Conservation (phyloP, 2,797 vertebrate genomes). For the Urophycis tenuis region DNA sequence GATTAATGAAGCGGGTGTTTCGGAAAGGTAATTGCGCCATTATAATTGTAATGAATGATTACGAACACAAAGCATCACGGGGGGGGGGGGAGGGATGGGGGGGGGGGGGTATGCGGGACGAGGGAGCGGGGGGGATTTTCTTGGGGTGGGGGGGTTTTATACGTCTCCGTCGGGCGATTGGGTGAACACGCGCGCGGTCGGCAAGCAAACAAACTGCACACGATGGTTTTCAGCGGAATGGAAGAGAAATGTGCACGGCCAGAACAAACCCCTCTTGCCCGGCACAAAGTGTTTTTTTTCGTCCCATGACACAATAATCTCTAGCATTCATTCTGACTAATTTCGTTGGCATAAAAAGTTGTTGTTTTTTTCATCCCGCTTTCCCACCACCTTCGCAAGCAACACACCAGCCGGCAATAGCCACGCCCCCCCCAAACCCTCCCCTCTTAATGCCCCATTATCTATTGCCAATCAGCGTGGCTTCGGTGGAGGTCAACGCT, state of each 20-base stretch:
- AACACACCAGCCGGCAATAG: not conserved
- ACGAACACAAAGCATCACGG: not conserved
- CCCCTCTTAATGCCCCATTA: not conserved
- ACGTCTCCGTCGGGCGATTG: no score
- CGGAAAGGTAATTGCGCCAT: not conserved
- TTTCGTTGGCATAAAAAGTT: not conserved
- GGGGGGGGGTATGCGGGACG: not conserved
- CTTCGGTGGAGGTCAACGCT: constrained; percentile 29
- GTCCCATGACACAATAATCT: not conserved
- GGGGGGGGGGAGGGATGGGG: not conserved
- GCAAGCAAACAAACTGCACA: not conserved
- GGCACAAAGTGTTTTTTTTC: not conserved
- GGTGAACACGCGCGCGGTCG: no score
- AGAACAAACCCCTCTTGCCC: not conserved
- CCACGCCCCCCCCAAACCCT: no score
- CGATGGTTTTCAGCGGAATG: not conserved
- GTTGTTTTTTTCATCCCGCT: no score
- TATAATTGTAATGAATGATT: not conserved
- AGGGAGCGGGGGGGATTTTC: not conserved
- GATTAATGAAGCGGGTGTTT: not conserved
- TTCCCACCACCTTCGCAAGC: not conserved
- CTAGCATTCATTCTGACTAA: not conserved
- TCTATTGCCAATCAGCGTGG: constrained; percentile 32
- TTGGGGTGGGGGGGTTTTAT: no score
- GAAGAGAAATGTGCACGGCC: not conserved